A percentile compares a stretch with the other conserved stretches of the same genome.
Conservation (phyloP, 2,888 invertebrate genomes). For the Tineola bisselliella region DNA sequence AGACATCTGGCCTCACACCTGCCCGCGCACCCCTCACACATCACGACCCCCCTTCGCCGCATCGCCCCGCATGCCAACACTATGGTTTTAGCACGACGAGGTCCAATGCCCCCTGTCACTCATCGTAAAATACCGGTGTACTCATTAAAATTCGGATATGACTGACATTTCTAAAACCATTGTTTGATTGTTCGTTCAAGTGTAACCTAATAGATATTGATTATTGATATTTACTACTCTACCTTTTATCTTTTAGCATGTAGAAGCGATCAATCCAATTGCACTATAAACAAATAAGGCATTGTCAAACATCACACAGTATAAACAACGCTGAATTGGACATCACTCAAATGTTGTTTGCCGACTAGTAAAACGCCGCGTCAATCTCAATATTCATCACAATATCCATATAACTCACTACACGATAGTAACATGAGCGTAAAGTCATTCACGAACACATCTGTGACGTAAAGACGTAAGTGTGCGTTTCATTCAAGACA, state of each 20-base stretch:
- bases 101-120: constrained; percentile 45
- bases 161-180: constrained; percentile 50
- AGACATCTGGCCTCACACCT: constrained; percentile 67
- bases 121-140: constrained; percentile 31
- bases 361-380: background rate
- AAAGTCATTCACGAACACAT: background rate
- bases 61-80: constrained; percentile 30
- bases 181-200: constrained; percentile 44
- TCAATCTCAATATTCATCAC: background rate
- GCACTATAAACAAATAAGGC: background rate
- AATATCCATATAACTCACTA: background rate
- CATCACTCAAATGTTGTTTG: background rate
- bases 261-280: background rate
- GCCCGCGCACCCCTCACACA: constrained; percentile 41
- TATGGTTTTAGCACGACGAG: constrained; percentile 8
- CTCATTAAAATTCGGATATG: constrained; percentile 63
- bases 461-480: constrained; percentile 20
- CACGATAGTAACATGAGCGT: background rate
- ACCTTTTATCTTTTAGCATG: no score
- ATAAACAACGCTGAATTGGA: no score
- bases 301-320: background rate
- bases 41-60: constrained; percentile 21
- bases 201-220: constrained; percentile 30
- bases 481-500: constrained; percentile 58
- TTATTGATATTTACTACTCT: no score